phyloP scores from a whole-genome alignment of 1,140 invertebrate species.

The Sarcophaga bullata region DNA sequence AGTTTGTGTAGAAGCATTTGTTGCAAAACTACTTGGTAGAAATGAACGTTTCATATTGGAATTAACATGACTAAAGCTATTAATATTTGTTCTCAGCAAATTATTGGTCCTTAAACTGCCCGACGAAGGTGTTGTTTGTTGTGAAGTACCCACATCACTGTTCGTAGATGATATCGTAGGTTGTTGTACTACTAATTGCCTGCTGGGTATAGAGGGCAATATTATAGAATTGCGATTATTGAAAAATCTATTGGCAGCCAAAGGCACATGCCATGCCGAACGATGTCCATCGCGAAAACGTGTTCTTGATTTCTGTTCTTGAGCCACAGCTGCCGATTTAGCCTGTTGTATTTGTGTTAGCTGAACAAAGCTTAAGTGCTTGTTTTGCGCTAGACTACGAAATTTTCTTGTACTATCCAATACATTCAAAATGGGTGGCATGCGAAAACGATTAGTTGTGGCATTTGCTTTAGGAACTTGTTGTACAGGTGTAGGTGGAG shows the following conservation, averaged over 20 bases:
- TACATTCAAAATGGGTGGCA: conserved; percentile 63
- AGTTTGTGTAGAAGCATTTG: conserved; percentile 16
- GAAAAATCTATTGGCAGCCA: conserved; percentile 53
- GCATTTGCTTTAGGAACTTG: conserved; percentile 7
- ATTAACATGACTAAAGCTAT: neutral
- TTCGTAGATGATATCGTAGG: conserved; percentile 28
- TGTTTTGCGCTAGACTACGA: conserved; percentile 50
- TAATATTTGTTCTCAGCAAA: neutral
- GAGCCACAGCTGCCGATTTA: conserved; percentile 57
- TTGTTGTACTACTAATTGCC: conserved; percentile 32
- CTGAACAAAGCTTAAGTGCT: conserved; percentile 61
- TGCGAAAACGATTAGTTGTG: conserved; percentile 44
- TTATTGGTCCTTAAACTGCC: neutral
- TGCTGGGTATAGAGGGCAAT: conserved; percentile 51
- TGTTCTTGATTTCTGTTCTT: conserved; percentile 18
- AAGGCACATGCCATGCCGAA: conserved; percentile 59
- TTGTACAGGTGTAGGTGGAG: conserved; percentile 21
- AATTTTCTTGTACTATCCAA: conserved; percentile 57
- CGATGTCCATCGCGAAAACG: conserved; percentile 47
- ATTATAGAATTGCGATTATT: conserved; percentile 60
- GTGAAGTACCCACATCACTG: conserved; percentile 20
- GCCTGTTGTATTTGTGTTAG: conserved; percentile 59
- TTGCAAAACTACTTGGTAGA: neutral
- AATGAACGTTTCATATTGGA: neutral
- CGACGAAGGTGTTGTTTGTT: conserved; percentile 15